Evolutionary conservation across 2,113 vertebrate species (phyloP).

Genomic region (Casuarius casuarius): DNA sequence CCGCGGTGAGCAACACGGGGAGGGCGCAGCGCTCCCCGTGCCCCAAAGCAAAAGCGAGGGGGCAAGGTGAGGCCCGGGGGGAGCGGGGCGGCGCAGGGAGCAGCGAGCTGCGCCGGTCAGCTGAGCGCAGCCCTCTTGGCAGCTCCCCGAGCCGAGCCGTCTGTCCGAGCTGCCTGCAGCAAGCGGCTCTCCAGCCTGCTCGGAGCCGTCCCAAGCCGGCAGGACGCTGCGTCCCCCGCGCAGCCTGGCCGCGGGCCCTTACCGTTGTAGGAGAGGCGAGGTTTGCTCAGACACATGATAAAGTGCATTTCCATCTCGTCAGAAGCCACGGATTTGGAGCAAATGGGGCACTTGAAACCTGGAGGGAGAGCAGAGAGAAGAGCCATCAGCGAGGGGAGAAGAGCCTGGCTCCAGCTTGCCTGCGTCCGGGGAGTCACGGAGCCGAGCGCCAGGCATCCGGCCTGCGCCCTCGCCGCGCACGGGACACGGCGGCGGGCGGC

Average conservation of each 20-base stretch:
- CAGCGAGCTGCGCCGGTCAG: rapidly evolving
- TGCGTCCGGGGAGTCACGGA: rapidly evolving
- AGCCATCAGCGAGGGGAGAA: neutral
- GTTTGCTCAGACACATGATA: slow-evolving; percentile 99
- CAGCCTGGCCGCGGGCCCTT: slow-evolving; percentile 35
- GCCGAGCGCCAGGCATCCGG: neutral
- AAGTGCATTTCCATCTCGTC: slow-evolving; percentile 99
- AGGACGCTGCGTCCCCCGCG: rapidly evolving
- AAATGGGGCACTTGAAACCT: slow-evolving; percentile 99
- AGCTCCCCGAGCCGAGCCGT: neutral
- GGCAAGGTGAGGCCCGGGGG: neutral
- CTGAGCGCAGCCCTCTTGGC: neutral
- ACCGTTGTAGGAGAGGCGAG: slow-evolving; percentile 99
- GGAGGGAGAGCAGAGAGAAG: slow-evolving; percentile 11
- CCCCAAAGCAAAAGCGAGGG: neutral
- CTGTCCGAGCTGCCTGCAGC: rapidly evolving
- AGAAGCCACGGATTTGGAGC: slow-evolving; percentile 98
- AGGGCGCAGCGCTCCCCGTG: neutral
- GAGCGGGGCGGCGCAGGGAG: neutral
- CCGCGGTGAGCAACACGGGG: rapidly evolving
- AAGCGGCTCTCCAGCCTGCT: neutral
- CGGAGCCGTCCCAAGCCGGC: rapidly evolving
- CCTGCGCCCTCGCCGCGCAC: too few species aligned
- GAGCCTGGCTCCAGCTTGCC: too few species aligned
- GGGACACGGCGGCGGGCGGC: neutral